Conservation (phyloP, 2,113 vertebrate genomes). For the Hypomesus transpacificus region DNA sequence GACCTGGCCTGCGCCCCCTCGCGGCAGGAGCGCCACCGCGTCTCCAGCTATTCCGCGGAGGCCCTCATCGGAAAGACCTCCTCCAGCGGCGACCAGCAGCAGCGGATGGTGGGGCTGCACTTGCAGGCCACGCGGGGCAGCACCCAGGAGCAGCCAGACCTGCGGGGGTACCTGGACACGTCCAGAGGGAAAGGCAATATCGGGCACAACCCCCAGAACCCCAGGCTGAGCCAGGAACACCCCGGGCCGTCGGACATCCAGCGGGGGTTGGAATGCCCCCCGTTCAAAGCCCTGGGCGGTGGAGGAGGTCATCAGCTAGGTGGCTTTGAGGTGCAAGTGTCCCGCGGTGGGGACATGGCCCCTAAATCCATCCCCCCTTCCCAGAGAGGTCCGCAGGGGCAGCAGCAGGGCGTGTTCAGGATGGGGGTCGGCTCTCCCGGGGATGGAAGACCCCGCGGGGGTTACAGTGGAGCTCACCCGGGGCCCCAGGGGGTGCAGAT, state of each 20-base stretch:
- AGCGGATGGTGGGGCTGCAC: conserved; percentile 86
- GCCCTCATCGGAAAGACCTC: conserved; percentile 91
- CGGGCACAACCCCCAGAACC: conserved; percentile 83
- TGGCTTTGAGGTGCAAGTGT: conserved; percentile 86
- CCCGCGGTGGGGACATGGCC: conserved; percentile 85
- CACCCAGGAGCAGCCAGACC: conserved; percentile 85
- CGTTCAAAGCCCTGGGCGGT: conserved; percentile 81
- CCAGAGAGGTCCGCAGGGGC: conserved; percentile 81
- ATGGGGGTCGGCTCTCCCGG: conserved; percentile 74
- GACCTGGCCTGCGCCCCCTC: conserved; percentile 87
- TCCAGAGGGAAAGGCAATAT: conserved; percentile 83
- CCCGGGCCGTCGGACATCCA: conserved; percentile 77
- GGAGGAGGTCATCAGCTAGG: conserved; percentile 69
- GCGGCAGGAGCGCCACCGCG: conserved; percentile 90
- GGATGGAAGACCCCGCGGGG: conserved; percentile 83
- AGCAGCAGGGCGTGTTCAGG: conserved; percentile 81
- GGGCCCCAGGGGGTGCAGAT: conserved; percentile 82
- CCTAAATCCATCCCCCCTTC: conserved; percentile 73
- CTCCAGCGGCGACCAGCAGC: conserved; percentile 80
- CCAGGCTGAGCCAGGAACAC: conserved; percentile 77
- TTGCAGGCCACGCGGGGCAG: conserved; percentile 78
- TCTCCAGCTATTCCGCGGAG: conserved; percentile 96
- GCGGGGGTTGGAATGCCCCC: conserved; percentile 84
- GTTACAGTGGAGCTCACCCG: conserved; percentile 73
- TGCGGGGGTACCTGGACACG: conserved; percentile 87